Evolutionary conservation across 64 coral and sea anemone genomes (phyloP).

Genomic region (Pachyseris speciosa): DNA sequence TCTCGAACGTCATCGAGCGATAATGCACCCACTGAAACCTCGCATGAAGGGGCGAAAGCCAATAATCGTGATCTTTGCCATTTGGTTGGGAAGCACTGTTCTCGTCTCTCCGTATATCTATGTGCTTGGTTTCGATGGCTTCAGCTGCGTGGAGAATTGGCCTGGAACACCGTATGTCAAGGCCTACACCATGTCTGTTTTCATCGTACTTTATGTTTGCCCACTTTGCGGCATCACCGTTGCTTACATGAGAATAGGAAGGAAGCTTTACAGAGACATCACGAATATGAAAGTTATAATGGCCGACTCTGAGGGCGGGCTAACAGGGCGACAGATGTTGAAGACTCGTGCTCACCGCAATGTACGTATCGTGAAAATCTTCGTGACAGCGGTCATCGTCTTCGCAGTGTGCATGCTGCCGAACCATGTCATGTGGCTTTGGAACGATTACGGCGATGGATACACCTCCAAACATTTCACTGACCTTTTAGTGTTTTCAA

Average conservation of each 20-base stretch:
- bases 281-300: slow-evolving; percentile 67
- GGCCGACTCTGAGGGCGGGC: slow-evolving; percentile 22
- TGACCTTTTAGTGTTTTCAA: slow-evolving; percentile 71
- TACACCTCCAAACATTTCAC: slow-evolving; percentile 7
- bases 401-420: slow-evolving; percentile 90
- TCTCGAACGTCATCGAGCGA: slow-evolving; percentile 75
- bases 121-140: slow-evolving; percentile 53
- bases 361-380: slow-evolving; percentile 83
- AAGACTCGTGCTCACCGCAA: slow-evolving; percentile 63
- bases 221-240: slow-evolving; percentile 65
- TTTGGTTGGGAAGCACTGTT: slow-evolving; percentile 64
- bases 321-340: slow-evolving; percentile 58
- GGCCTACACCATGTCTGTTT: slow-evolving; percentile 66
- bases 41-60: slow-evolving; percentile 60
- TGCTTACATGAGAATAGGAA: slow-evolving; percentile 58
- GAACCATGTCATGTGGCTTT: slow-evolving; percentile 85
- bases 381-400: slow-evolving; percentile 71
- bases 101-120: slow-evolving; percentile 72
- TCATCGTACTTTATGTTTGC: slow-evolving; percentile 61
- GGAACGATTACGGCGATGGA: slow-evolving; percentile 77
- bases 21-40: slow-evolving; percentile 78
- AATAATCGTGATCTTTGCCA: slow-evolving; percentile 21
- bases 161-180: slow-evolving; percentile 42
- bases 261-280: slow-evolving; percentile 67
- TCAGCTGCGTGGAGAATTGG: slow-evolving; percentile 60